Conservation (phyloP, 2,113 vertebrate species). For the Cinclus cinclus region DNA sequence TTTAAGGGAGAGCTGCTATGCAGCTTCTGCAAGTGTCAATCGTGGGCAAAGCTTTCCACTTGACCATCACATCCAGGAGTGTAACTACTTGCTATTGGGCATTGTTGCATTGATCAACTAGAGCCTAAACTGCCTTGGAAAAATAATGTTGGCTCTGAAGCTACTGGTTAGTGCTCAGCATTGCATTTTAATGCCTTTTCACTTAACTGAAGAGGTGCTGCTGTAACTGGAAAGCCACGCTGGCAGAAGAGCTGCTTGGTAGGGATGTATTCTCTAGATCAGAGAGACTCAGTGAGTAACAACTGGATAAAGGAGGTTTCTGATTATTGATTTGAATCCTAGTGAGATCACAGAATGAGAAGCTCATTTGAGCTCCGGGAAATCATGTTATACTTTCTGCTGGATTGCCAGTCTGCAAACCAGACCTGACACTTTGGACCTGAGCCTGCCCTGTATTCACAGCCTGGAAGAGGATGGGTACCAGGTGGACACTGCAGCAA, state of each 20-base stretch:
- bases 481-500: accelerated
- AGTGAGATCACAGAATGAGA: not conserved
- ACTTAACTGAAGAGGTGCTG: too few species aligned
- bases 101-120: accelerated
- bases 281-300: not conserved
- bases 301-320: not conserved
- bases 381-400: accelerated
- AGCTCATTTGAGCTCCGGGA: not conserved
- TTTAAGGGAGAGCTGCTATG: not conserved
- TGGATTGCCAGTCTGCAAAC: not conserved
- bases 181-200: not conserved
- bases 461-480: not conserved
- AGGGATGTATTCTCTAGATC: not conserved
- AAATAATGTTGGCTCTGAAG: accelerated
- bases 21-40: not conserved
- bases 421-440: accelerated
- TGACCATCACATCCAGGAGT: accelerated
- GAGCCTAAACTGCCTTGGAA: not conserved
- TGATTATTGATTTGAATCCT: constrained; percentile 1
- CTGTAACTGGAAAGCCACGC: not conserved
- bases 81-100: accelerated
- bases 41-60: accelerated
- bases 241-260: not conserved
- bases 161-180: accelerated
- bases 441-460: accelerated